Base-by-base conservation (phyloP, 1,140 invertebrate species). In the Triops longicaudatus region DNA sequence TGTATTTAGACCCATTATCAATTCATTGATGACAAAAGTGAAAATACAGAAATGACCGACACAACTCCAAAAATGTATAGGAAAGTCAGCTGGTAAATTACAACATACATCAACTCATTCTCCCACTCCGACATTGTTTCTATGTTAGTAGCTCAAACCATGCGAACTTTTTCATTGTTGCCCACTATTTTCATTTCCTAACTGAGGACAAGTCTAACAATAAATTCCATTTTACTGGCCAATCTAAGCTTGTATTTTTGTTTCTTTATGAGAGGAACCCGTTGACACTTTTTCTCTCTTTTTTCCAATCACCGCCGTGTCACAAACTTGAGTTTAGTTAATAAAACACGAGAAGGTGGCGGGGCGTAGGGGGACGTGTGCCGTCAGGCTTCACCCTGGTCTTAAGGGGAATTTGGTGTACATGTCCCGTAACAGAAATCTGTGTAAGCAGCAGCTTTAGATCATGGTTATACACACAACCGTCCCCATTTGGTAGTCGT, bases 391-490 rank as follows among this genome's bases (percentile, higher is more conserved):
- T 2, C 7, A 37, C 31, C 31, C 31, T 37, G 31, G 31, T 7
- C 31, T 37, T 7, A 2, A 37, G 2, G 17, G 50, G 14, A 63
- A 63, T 63, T 63, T 17, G 50, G 22, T 22, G 50, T 63, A 63
- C 50, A 22, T 63, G 50, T 63, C 50, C 50, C 50, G 50, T 63
- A 63, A 63, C 50, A 9, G 50, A 63, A n/a, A 63, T 63, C 50
- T 63, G 50, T 17, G 50, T 63, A 63, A 22, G 50, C 50, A 63
- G 50, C 50, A 63, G 50, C 50, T 63, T 63, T 63, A 63, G 50
- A 63, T 63, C 50, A 63, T 63, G 50, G 50, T 63, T 63, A 37
- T 63, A 63, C n/a, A 50, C 22, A 63, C 50, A 63, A 17, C 50
- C 50, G 14, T 63, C 22, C 31, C 31, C 31, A 37, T 37, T 37